Conservation (phyloP, 2,113 vertebrate species). For the Marmota monax region DNA sequence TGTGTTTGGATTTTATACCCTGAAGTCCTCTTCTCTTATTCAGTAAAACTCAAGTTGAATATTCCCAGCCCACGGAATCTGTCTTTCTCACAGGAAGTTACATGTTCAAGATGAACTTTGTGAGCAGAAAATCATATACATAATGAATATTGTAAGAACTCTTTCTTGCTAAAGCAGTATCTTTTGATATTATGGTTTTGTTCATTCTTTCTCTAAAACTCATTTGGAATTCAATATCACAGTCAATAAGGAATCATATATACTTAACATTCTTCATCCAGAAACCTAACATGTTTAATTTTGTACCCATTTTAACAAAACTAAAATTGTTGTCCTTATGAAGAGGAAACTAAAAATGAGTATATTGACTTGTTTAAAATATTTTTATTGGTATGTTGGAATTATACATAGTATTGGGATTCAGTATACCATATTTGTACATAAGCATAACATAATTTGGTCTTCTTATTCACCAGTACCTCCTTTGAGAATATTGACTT, state of each 20-base stretch:
- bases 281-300: not conserved
- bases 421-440: too few species aligned
- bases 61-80: not conserved
- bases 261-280: slow-evolving; percentile 56
- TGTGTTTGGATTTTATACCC: slow-evolving; percentile 21
- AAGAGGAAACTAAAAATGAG: not conserved
- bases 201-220: not conserved
- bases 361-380: not conserved
- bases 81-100: slow-evolving; percentile 27
- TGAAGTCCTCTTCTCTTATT: not conserved
- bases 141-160: slow-evolving; percentile 54
- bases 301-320: not conserved
- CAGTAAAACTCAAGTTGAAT: not conserved
- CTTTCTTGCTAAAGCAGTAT: slow-evolving; percentile 22
- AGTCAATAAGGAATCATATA: slow-evolving; percentile 16
- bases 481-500: not conserved
- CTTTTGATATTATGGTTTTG: slow-evolving; percentile 11
- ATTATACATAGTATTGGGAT: too few species aligned
- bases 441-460: too few species aligned
- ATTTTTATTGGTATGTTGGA: too few species aligned
- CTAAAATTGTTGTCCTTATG: slow-evolving; percentile 10
- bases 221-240: slow-evolving; percentile 42
- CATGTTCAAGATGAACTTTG: not conserved
- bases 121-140: slow-evolving; percentile 2
- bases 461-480: too few species aligned